Conservation (phyloP, 1,140 invertebrate genomes). For the Papilio dardanus region DNA sequence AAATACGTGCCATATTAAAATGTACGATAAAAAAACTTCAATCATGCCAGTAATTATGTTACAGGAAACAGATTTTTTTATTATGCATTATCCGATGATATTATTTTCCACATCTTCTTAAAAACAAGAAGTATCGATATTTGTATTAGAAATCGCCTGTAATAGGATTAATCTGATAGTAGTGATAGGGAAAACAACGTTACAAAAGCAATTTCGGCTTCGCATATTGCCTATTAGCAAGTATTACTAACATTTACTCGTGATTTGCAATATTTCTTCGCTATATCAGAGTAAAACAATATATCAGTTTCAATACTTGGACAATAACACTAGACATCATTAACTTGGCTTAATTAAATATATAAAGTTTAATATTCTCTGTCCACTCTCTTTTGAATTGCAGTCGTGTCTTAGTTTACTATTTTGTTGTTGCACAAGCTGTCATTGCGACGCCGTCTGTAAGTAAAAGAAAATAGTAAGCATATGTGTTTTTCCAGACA, state of each 20-base stretch:
- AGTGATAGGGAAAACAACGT: slow-evolving; percentile 73
- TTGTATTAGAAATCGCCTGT: slow-evolving; percentile 59
- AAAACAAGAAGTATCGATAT: slow-evolving; percentile 50
- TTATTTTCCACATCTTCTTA: slow-evolving; percentile 38
- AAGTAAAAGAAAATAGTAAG: no score
- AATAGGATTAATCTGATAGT: slow-evolving; percentile 71
- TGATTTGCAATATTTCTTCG: slow-evolving; percentile 32
- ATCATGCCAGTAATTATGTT: slow-evolving; percentile 12
- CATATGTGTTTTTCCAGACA: no score
- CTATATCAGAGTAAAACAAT: background rate
- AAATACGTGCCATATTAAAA: no score
- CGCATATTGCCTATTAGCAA: slow-evolving; percentile 78
- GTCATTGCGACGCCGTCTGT: no score
- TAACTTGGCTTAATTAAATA: background rate
- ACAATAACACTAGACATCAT: background rate
- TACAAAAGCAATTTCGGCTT: slow-evolving; percentile 78
- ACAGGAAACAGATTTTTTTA: background rate
- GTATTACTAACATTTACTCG: slow-evolving; percentile 41
- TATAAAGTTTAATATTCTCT: background rate
- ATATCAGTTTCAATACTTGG: background rate
- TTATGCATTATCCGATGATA: background rate
- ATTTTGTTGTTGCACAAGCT: no score
- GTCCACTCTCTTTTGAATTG: no score
- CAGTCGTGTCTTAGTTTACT: no score
- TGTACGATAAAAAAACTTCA: background rate